Evolutionary conservation across 2,797 vertebrate genomes (phyloP).

Genomic region (Sebastolobus altivelis): DNA sequence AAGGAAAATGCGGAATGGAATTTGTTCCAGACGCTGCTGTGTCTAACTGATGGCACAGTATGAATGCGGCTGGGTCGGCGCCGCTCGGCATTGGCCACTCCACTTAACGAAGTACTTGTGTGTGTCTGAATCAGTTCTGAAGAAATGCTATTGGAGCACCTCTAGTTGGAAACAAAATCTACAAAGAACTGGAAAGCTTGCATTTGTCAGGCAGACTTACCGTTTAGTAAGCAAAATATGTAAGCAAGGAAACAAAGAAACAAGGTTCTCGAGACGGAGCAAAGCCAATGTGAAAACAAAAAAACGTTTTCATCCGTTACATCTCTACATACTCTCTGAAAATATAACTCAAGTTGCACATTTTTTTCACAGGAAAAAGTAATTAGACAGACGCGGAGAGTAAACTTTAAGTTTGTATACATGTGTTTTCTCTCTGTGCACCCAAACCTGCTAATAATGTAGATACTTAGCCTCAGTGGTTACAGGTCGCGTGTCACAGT

Average conservation of each 20-base stretch:
- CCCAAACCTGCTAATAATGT: neutral
- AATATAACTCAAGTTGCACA: neutral
- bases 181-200: neutral
- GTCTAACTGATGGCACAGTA: neutral
- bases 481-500: conserved; percentile 24
- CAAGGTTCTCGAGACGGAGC: neutral
- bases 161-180: neutral
- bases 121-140: neutral
- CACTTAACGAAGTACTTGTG: neutral
- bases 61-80: neutral
- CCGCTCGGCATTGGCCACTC: neutral
- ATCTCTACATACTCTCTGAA: neutral
- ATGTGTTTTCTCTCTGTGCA: neutral
- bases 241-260: neutral
- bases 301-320: neutral
- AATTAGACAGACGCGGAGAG: neutral
- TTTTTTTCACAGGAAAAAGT: neutral
- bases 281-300: neutral
- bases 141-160: neutral
- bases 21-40: neutral
- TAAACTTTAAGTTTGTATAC: neutral
- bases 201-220: neutral
- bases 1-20: neutral
- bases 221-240: neutral
- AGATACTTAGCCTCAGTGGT: neutral